Evolutionary conservation across 2,888 invertebrate genomes (phyloP).

Genomic region (Aspidiotus destructor): DNA sequence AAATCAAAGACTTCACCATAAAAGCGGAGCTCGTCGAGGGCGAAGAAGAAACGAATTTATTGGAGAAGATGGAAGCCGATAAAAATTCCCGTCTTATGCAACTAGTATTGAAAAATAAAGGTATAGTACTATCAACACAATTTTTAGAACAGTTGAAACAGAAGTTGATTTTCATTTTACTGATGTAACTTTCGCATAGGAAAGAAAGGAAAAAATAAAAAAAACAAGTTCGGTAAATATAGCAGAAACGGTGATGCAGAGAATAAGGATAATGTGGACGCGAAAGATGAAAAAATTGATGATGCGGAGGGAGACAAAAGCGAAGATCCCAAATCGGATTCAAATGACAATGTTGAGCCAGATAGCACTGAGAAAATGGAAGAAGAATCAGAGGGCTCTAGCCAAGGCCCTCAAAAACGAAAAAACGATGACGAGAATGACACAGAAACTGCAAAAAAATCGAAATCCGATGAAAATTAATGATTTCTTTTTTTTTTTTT

Average conservation of each 20-base stretch:
- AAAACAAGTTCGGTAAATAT: constrained; percentile 23
- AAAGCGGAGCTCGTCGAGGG: constrained; percentile 24
- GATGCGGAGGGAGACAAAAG: constrained; percentile 22
- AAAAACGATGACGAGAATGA: constrained; percentile 6
- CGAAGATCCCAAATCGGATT: not conserved
- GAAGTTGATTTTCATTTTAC: too few relatives aligned
- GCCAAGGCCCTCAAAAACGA: not conserved
- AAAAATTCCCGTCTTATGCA: constrained; percentile 23
- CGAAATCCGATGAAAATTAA: constrained; percentile 1
- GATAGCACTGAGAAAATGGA: not conserved
- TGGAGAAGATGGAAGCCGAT: constrained; percentile 30
- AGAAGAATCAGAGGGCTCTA: not conserved
- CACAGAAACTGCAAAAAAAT: constrained; percentile 17
- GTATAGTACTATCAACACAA: constrained; percentile 2
- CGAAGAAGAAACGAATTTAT: constrained; percentile 24
- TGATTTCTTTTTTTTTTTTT: not conserved
- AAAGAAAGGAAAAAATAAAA: constrained; percentile 16
- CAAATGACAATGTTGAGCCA: not conserved
- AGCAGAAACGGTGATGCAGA: constrained; percentile 14
- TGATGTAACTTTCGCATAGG: too few relatives aligned
- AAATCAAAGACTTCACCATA: constrained; percentile 11
- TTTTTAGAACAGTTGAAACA: too few relatives aligned
- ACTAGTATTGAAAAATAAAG: constrained; percentile 26
- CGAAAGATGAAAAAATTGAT: constrained; percentile 2
- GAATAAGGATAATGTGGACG: constrained; percentile 1